Percentiles rank a stretch among this genome's conserved stretches.
Evolutionary conservation across 2,113 vertebrate genomes (phyloP).

Genomic region (Tupaia tana): DNA sequence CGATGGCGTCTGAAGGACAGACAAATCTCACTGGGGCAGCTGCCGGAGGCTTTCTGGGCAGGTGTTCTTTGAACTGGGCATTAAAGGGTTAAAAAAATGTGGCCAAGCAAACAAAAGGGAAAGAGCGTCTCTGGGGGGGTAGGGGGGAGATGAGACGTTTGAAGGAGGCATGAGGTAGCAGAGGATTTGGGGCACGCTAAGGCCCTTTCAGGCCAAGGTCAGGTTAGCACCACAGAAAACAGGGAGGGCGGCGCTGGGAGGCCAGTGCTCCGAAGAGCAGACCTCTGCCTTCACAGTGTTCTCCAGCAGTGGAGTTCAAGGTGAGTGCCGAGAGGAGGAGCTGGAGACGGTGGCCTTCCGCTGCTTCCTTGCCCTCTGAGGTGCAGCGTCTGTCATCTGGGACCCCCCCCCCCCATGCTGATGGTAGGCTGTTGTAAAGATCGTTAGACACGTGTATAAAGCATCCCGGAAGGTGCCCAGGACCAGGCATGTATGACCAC

Average conservation of each 20-base stretch:
- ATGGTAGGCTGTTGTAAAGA: background rate
- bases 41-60: background rate
- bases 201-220: background rate
- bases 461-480: too few relatives aligned
- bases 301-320: background rate
- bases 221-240: fast-evolving
- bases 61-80: too few relatives aligned
- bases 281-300: background rate
- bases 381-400: background rate
- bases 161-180: too few relatives aligned
- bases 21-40: too few relatives aligned
- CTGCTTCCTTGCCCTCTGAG: background rate
- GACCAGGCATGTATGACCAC: too few relatives aligned
- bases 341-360: too few relatives aligned
- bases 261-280: background rate
- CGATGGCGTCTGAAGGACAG: background rate
- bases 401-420: background rate
- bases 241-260: background rate
- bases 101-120: background rate
- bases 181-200: background rate
- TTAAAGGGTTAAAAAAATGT: too few relatives aligned
- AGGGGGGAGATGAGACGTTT: too few relatives aligned
- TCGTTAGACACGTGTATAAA: background rate
- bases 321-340: background rate
- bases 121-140: too few relatives aligned